These are phyloP conservation scores for Gadopsis bispinosus DNA, from an alignment of 2,797 vertebrate species.

Conservation along the genomic window DNA sequence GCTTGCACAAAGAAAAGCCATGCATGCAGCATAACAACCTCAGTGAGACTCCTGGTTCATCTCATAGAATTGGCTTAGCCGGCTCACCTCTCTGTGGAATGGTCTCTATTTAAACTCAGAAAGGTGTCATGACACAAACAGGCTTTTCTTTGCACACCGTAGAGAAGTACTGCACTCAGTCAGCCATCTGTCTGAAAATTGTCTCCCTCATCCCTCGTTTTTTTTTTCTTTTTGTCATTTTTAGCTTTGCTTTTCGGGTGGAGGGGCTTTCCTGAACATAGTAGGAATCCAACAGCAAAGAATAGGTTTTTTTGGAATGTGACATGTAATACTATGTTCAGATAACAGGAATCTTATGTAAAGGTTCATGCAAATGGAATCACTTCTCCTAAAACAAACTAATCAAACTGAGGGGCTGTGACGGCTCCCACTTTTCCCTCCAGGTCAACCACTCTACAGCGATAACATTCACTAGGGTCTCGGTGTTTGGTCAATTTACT, in stretches of 20 bases:
- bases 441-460: background rate
- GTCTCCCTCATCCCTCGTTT: conserved; percentile 22
- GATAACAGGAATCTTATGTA: background rate
- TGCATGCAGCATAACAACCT: background rate
- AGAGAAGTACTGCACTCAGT: conserved; percentile 43
- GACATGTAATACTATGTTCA: conserved; percentile 7
- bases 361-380: background rate
- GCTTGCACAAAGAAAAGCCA: conserved; percentile 2
- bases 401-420: background rate
- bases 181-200: conserved; percentile 47
- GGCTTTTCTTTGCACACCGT: conserved; percentile 45
- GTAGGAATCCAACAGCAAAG: conserved; percentile 10
- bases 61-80: conserved; percentile 30
- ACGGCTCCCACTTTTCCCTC: background rate
- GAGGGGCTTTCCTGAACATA: conserved; percentile 18
- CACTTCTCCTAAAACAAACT: background rate
- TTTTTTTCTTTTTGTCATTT: conserved; percentile 13
- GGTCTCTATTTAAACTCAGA: conserved; percentile 43
- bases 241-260: conserved; percentile 20
- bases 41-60: conserved; percentile 26
- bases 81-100: conserved; percentile 32
- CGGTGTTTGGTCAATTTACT: background rate
- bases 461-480: background rate
- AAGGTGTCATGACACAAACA: conserved; percentile 57
- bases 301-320: background rate